These are phyloP conservation scores for Pterophyllum scalare DNA, from an alignment of 2,113 vertebrate genomes.

Conservation along the genomic window DNA sequence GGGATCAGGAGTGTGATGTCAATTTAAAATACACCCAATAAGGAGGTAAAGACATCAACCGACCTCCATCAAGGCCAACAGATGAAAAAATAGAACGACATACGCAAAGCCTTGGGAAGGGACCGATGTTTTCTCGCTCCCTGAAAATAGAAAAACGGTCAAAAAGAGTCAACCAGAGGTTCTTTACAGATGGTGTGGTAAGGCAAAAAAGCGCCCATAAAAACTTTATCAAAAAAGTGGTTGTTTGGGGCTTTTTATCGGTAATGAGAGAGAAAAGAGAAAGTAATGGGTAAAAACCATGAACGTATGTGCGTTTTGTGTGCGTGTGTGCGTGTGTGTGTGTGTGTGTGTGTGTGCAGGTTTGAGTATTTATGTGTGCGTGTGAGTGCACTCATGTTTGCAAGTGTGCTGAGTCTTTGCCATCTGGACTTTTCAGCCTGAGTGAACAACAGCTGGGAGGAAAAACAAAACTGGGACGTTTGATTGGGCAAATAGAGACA, in stretches of 20 bases:
- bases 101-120: conserved; percentile 81
- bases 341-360: conserved; percentile 13
- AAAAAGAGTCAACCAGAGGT: conserved; percentile 83
- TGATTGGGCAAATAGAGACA: conserved; percentile 89
- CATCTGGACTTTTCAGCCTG: conserved; percentile 91
- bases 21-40: conserved; percentile 82
- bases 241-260: conserved; percentile 89
- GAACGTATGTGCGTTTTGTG: conserved; percentile 42
- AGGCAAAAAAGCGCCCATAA: conserved; percentile 85
- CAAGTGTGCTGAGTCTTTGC: conserved; percentile 85
- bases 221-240: conserved; percentile 88
- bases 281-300: conserved; percentile 79
- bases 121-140: conserved; percentile 79
- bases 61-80: conserved; percentile 86
- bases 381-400: conserved; percentile 43
- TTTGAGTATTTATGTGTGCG: conserved; percentile 26
- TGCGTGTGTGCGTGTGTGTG: conserved; percentile 27
- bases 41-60: conserved; percentile 89
- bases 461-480: conserved; percentile 90
- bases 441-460: conserved; percentile 95
- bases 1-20: conserved; percentile 98
- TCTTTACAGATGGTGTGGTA: conserved; percentile 83
- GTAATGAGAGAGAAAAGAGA: conserved; percentile 87
- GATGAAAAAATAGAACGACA: conserved; percentile 82
- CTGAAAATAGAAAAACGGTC: conserved; percentile 87